Evolutionary conservation across 2,113 vertebrate species (phyloP).

Genomic region (Psilopsiagon aymara): DNA sequence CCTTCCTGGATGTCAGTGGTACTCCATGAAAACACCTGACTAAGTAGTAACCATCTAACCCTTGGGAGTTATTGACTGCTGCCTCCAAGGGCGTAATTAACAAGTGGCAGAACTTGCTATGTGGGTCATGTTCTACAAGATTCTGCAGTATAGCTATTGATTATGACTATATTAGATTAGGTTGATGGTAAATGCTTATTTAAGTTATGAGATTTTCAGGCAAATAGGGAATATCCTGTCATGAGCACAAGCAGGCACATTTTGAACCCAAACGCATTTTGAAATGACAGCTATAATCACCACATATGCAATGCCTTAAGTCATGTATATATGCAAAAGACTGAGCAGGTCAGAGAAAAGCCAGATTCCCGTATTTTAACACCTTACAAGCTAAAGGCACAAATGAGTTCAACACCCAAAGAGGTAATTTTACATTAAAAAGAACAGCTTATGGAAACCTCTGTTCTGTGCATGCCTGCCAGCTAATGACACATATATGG

Average conservation of each 20-base stretch:
- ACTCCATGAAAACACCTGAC: conserved; percentile 69
- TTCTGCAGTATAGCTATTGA: conserved; percentile 52
- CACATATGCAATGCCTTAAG: neutral
- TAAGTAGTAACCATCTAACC: conserved; percentile 63
- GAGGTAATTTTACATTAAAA: conserved; percentile 13
- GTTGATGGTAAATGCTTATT: conserved; percentile 42
- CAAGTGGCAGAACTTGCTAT: conserved; percentile 58
- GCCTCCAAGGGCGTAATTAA: conserved; percentile 61
- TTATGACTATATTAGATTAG: conserved; percentile 60
- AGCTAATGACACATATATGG: neutral
- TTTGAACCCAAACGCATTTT: neutral
- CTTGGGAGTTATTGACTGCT: conserved; percentile 65
- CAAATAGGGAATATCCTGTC: neutral
- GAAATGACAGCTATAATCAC: neutral
- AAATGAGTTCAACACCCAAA: conserved; percentile 10
- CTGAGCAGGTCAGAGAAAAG: neutral
- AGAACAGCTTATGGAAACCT: neutral
- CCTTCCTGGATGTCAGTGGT: conserved; percentile 62
- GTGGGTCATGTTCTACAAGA: conserved; percentile 65
- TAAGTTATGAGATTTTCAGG: conserved; percentile 38
- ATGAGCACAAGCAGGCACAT: neutral
- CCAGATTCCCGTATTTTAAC: neutral
- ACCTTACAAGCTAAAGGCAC: conserved; percentile 18
- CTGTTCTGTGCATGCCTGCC: neutral
- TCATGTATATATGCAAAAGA: neutral